Conservation (phyloP, 2,888 invertebrate species). For the Xylophagus ater region DNA sequence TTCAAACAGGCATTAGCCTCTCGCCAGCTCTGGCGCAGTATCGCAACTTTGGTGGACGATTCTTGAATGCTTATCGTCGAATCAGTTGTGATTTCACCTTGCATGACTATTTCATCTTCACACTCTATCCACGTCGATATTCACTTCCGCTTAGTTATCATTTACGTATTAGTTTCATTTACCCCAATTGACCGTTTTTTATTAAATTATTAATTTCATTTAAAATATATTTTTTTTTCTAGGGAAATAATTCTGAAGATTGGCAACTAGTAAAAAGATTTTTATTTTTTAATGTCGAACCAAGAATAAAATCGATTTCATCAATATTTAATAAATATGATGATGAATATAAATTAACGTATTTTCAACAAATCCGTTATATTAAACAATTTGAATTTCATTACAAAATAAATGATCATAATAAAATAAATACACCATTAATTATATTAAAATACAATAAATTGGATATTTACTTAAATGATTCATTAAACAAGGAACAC, state of each 20-base stretch:
- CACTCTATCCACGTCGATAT: no score
- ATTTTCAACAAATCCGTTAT: slow-evolving; percentile 29
- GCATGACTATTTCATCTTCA: no score
- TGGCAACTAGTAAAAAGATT: slow-evolving; percentile 59
- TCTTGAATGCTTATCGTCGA: no score
- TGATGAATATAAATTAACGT: slow-evolving; percentile 26
- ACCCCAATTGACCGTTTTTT: no score
- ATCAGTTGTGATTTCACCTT: no score
- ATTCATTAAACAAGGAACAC: slow-evolving; percentile 22
- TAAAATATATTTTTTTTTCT: slow-evolving; percentile 16
- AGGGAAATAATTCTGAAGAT: slow-evolving; percentile 42
- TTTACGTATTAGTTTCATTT: no score
- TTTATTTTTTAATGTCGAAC: slow-evolving; percentile 50
- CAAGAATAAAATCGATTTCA: not conserved
- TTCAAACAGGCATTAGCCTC: no score
- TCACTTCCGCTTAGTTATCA: no score
- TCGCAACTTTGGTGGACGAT: no score
- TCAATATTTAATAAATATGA: no score
- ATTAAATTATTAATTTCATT: slow-evolving; percentile 5
- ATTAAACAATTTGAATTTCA: slow-evolving; percentile 28
- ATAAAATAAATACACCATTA: slow-evolving; percentile 30
- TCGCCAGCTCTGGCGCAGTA: no score
- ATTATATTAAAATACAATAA: slow-evolving; percentile 30
- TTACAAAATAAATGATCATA: slow-evolving; percentile 25
- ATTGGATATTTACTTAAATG: slow-evolving; percentile 28